Percentiles rank a stretch among this genome's conserved stretches.
These are phyloP conservation scores for Amazona vittata DNA, from an alignment of 2,113 vertebrate genomes.

Conservation along the genomic window DNA sequence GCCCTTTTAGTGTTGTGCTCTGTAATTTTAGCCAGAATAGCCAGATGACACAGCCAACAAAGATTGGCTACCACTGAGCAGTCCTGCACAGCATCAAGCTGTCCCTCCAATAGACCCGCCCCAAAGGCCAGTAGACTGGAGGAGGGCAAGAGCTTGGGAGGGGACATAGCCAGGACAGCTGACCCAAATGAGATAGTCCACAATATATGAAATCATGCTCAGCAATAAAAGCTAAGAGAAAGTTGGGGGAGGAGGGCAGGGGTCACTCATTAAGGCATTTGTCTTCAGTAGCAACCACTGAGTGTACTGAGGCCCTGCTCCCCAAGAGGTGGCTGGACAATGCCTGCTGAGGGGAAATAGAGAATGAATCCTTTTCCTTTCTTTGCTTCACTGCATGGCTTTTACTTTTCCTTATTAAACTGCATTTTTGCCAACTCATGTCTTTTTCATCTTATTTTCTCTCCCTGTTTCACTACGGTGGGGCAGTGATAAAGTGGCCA, in stretches of 20 bases:
- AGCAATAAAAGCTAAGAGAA: neutral
- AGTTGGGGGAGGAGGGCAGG: neutral
- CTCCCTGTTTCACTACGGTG: no score
- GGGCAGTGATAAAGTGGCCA: neutral
- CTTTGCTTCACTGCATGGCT: neutral
- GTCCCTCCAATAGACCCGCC: neutral
- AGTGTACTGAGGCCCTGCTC: neutral
- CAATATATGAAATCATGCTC: neutral
- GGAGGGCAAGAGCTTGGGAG: neutral
- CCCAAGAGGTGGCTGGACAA: neutral
- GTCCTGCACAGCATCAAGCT: neutral
- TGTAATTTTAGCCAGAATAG: neutral
- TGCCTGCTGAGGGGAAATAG: neutral
- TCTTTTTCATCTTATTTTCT: neutral
- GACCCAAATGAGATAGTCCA: neutral
- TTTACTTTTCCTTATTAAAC: neutral
- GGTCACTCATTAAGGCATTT: accelerated
- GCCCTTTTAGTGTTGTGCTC: neutral
- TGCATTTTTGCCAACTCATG: neutral
- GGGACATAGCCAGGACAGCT: neutral
- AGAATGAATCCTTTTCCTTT: neutral
- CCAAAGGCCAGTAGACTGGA: neutral
- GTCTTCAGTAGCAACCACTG: neutral
- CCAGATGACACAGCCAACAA: neutral
- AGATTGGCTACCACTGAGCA: neutral